Percentiles rank a stretch among this genome's conserved stretches.
Evolutionary conservation across 2,888 invertebrate genomes (phyloP).

Genomic region (Pachycephus smyrnensis): DNA sequence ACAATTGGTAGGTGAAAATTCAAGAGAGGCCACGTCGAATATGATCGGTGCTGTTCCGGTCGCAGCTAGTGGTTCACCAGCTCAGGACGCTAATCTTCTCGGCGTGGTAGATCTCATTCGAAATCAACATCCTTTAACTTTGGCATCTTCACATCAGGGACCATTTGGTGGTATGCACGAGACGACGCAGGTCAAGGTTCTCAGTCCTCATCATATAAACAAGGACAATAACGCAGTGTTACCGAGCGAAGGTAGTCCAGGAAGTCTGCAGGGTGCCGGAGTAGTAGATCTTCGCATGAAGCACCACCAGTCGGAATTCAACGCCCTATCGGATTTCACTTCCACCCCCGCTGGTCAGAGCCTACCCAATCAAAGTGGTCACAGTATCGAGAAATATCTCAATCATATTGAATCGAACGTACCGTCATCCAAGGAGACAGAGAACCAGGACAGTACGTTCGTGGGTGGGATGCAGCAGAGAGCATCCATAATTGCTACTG

Average conservation of each 20-base stretch:
- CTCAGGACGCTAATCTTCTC: conserved; percentile 54
- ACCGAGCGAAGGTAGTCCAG: conserved; percentile 42
- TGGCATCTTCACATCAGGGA: conserved; percentile 46
- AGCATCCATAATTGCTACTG: conserved; percentile 56
- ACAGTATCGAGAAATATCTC: conserved; percentile 73
- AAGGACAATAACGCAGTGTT: conserved; percentile 55
- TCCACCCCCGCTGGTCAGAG: conserved; percentile 66
- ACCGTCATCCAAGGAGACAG: conserved; percentile 43
- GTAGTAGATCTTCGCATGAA: conserved; percentile 81
- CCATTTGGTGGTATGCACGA: conserved; percentile 42
- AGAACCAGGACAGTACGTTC: conserved; percentile 34
- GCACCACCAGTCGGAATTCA: conserved; percentile 71
- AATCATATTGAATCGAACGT: conserved; percentile 68
- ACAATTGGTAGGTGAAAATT: conserved; percentile 68
- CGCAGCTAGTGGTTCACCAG: conserved; percentile 45
- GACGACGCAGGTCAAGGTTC: conserved; percentile 50
- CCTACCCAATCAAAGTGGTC: conserved; percentile 71
- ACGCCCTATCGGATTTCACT: conserved; percentile 64
- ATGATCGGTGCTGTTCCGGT: conserved; percentile 46
- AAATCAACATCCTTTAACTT: conserved; percentile 54
- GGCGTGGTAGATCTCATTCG: conserved; percentile 68
- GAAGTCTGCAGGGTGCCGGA: conserved; percentile 52
- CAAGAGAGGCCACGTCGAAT: conserved; percentile 52
- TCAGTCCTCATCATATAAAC: conserved; percentile 59
- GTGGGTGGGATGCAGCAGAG: conserved; percentile 53